Conservation (phyloP, 2,888 invertebrate genomes). For the Cheilosia scutellata region DNA sequence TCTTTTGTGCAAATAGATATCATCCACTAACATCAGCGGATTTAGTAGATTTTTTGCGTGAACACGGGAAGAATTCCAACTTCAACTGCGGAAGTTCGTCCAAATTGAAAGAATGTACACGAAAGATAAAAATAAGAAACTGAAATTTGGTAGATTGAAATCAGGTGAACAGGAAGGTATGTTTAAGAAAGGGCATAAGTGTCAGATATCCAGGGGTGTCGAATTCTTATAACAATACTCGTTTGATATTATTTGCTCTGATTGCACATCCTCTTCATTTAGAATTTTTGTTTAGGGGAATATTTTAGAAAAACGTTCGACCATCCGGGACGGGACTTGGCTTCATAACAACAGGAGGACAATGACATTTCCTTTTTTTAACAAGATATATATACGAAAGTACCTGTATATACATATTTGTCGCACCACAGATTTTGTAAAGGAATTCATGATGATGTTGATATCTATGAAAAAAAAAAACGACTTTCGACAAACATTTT, state of each 20-base stretch:
- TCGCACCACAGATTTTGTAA: background rate
- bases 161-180: background rate
- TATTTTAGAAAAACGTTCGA: background rate
- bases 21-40: background rate
- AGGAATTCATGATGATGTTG: background rate
- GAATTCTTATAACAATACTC: background rate
- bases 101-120: constrained; percentile 10
- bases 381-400: background rate
- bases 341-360: background rate
- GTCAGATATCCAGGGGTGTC: background rate
- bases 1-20: background rate
- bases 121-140: background rate
- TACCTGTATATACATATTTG: too few relatives aligned
- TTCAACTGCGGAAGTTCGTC: constrained; percentile 1
- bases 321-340: background rate
- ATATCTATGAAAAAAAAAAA: too few relatives aligned
- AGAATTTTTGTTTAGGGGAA: background rate
- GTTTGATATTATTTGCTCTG: background rate
- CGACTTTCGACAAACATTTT: too few relatives aligned
- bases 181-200: background rate
- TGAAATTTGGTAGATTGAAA: constrained; percentile 5
- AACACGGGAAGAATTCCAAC: background rate
- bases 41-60: background rate
- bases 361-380: background rate
- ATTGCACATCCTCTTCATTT: constrained; percentile 2